phyloP scores from a whole-genome alignment of 1,140 invertebrate species.

The Drosophila neocordata region DNA sequence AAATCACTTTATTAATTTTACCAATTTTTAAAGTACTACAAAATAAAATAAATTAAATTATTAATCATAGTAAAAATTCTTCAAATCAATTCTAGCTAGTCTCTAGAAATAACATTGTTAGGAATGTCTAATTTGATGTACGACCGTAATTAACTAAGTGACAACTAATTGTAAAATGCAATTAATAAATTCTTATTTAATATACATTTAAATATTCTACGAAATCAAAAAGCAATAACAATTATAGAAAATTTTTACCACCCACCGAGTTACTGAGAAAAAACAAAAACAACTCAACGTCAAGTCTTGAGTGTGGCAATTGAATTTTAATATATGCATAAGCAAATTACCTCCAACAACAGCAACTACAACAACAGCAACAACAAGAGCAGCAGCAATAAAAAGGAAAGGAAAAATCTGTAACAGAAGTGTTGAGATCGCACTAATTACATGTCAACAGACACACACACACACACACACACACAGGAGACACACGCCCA shows the following conservation, averaged over 20 bases:
- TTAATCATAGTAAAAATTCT: too few relatives aligned
- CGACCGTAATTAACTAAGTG: not conserved
- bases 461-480: constrained; percentile 11
- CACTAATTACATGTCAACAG: constrained; percentile 76
- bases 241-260: constrained; percentile 22
- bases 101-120: too few relatives aligned
- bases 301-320: constrained; percentile 55
- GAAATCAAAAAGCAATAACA: not conserved
- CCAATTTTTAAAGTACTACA: too few relatives aligned
- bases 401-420: constrained; percentile 37
- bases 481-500: constrained; percentile 35
- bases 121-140: not conserved
- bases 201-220: constrained; percentile 20
- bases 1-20: too few relatives aligned
- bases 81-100: too few relatives aligned
- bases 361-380: too few relatives aligned
- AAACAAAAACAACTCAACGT: constrained; percentile 19
- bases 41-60: too few relatives aligned
- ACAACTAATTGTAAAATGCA: not conserved
- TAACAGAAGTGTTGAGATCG: constrained; percentile 79
- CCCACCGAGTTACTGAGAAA: constrained; percentile 32
- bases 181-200: not conserved
- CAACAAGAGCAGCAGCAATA: constrained; percentile 15
- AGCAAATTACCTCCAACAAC: constrained; percentile 55
- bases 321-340: constrained; percentile 72